A percentile compares a stretch with the other conserved stretches of the same genome.
phyloP scores from a whole-genome alignment of 2,797 vertebrate genomes.

The Gallinago nigripennis region DNA sequence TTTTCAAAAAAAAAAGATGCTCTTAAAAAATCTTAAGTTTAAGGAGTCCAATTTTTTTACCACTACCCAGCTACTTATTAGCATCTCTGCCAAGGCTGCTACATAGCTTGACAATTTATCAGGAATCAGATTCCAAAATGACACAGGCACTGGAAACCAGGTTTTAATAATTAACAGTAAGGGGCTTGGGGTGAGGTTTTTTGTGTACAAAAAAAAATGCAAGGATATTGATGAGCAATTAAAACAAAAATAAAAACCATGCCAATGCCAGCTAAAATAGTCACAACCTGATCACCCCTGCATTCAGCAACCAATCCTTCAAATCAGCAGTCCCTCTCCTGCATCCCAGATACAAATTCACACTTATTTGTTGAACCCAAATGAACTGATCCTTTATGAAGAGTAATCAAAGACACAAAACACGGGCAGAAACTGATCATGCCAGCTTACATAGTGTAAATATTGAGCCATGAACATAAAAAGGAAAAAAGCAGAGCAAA shows the following conservation, averaged over 20 bases:
- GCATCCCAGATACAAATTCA: background rate
- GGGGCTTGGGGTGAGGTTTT: rapidly evolving
- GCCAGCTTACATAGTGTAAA: background rate
- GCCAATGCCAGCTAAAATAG: background rate
- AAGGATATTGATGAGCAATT: background rate
- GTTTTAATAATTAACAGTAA: background rate
- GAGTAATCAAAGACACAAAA: background rate
- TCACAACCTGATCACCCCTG: background rate
- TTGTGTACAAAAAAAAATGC: background rate
- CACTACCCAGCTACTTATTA: background rate
- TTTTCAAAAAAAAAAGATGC: background rate
- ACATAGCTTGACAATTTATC: background rate
- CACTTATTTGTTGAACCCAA: background rate
- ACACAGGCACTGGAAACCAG: background rate
- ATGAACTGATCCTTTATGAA: background rate
- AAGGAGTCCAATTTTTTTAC: background rate
- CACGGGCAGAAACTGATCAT: background rate
- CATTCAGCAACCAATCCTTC: background rate
- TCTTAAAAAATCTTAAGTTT: background rate
- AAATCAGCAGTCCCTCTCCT: background rate
- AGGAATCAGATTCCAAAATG: background rate
- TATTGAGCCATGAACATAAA: background rate
- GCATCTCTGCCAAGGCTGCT: background rate
- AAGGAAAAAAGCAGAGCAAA: background rate
- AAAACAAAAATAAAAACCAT: background rate